Evolutionary conservation across 2,113 vertebrate genomes (phyloP), one percentile per base, ranked within the genome.

Genomic region (Eudyptes chrysolophus): DNA sequence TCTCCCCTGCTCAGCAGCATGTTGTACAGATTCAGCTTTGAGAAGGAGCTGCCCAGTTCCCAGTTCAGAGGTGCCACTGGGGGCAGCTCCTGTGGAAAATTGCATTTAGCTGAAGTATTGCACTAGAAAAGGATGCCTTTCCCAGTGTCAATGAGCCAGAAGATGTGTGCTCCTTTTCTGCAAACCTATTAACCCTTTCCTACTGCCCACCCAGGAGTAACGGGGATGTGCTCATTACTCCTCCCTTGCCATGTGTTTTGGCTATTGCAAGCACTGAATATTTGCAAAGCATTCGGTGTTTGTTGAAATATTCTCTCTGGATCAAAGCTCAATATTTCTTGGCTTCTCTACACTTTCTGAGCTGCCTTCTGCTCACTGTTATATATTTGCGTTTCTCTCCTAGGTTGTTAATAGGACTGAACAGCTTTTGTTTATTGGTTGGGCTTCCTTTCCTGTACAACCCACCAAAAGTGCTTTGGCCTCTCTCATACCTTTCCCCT

Each of bases 301-400:
- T 81, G 79, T 38, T 82, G 84, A 76, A 77, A 87, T 84, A 70
- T 46, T 70, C 81, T 82, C 84, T 36, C 89, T 92, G 72, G 94
- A 94, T 97, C 76, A 65, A 58, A 95, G 92, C 95, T 65, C 87
- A 83, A 22, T 90, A 70, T 94, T 96, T 97, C 95, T 97, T 87
- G 93, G 89, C 83, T 94, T 24, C 68, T 65, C 77, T 64, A 46
- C 58, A 42, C 68, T 69, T 78, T 84, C 90, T 57, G 65, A 64
- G 79, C 92, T 10, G 92, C 97, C 94, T 95, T 97, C 95, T 97
- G 96, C 95, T 96, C 61, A 1, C 96, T 92, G 92, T 65, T 93
- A 30, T 2, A 2, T 42, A 82, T 95, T 92, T 84, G 62, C 68
- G 32, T 80, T 54, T 74, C 87, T 57, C 27, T 87, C 87, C 44